Percentiles rank a stretch among this genome's conserved stretches.
Evolutionary conservation across 2,797 vertebrate genomes (phyloP).

Genomic region (Carduelis carduelis): DNA sequence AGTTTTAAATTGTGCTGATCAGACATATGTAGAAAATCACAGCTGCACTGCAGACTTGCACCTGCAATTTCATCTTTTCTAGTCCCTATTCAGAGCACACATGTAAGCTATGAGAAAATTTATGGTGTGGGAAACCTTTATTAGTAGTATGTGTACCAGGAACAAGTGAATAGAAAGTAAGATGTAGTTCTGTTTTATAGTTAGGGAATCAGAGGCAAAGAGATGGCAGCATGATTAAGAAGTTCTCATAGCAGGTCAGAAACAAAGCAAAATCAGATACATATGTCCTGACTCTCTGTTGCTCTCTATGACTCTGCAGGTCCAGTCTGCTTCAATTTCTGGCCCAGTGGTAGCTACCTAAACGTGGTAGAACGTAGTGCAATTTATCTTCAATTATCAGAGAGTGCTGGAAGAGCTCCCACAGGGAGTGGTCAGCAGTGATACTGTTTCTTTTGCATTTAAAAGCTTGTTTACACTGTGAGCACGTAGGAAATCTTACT

Average conservation of each 20-base stretch:
- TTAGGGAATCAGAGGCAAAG: neutral
- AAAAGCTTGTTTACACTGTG: neutral
- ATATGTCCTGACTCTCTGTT: neutral
- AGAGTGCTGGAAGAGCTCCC: neutral
- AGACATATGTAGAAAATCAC: conserved; percentile 17
- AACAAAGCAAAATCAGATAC: neutral
- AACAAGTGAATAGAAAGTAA: neutral
- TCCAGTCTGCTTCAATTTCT: neutral
- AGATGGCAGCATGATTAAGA: neutral
- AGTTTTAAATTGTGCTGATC: conserved; percentile 42
- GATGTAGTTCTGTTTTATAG: neutral
- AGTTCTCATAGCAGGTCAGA: neutral
- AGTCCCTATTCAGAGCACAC: neutral
- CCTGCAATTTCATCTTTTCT: conserved; percentile 40
- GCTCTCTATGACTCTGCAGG: neutral
- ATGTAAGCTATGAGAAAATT: neutral
- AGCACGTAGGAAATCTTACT: neutral
- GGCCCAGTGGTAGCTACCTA: neutral
- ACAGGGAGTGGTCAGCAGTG: neutral
- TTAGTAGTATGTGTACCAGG: neutral
- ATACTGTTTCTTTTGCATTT: neutral
- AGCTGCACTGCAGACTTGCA: conserved; percentile 38
- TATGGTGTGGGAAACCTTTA: neutral
- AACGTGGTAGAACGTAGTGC: neutral
- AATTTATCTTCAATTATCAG: neutral